Evolutionary conservation across 2,113 vertebrate genomes (phyloP), one percentile per base, ranked within the genome.

Genomic region (Triplophysa dalaica): DNA sequence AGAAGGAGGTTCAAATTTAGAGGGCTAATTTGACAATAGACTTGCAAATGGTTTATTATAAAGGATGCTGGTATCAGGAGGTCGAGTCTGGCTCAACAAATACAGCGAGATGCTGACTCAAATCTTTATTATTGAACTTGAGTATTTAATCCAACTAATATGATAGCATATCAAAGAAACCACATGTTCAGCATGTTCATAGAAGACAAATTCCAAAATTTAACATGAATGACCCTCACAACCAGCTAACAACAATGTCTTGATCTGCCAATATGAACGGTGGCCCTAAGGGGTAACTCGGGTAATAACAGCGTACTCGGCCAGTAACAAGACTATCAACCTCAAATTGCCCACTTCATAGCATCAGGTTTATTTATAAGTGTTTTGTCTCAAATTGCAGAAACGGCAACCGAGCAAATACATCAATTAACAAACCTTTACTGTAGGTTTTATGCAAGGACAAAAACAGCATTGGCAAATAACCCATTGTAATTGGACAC

Each of bases 1-100:
- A 79, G 81, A 86, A 86, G 45, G 29, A 70, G 22, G 75, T 76
- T 70, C 54, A 84, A 87, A 88, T 84, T 82, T 85, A 83, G 33
- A 52, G 65, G 86, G 85, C 84, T 87, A 81, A 54, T 85, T 87
- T 63, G 81, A 81, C 87, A 89, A 91, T 90, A 88, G 85, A 91
- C 82, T 91, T 90, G 89, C 88, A 90, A 89, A 91, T 91, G 29
- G 69, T 22, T 82, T 83, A 83, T 81, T 85, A 84, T 88, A 83
- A 70, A 81, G 73, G 66, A 83, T 43, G 82, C 79, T 70, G 84
- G 76, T 87, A 87, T 88, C 89, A 89, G 87, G 33, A 38, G 87
- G 87, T 91, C 90, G 90, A 79, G 65, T 69, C 10, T 26, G 60
- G 78, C 68, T 82, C 70, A 72, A 8, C 9, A 66, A 38, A 29